phyloP scores from a whole-genome alignment of 2,113 vertebrate species.

The Pituophis catenifer region DNA sequence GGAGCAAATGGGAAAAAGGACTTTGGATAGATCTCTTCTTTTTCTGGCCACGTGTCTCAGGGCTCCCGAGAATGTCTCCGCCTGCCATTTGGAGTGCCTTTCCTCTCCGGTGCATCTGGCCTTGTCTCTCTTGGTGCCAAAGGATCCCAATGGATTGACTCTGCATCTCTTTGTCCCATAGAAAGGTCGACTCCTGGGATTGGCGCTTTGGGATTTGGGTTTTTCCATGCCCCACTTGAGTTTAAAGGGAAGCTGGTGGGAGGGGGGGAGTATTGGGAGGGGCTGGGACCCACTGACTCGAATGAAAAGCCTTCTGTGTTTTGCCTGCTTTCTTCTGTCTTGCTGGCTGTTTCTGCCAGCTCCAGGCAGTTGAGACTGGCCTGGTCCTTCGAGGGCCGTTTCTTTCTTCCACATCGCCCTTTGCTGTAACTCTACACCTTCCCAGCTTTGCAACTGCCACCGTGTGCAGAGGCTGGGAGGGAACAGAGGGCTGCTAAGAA shows the following conservation, averaged over 20 bases:
- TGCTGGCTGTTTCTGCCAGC: constrained; percentile 35
- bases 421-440: constrained; percentile 54
- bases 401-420: constrained; percentile 56
- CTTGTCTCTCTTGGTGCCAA: not conserved
- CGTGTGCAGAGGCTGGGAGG: not conserved
- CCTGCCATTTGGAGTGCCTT: not conserved
- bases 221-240: not conserved
- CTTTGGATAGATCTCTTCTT: not conserved
- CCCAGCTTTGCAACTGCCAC: not conserved
- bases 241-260: constrained; percentile 32
- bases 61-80: not conserved
- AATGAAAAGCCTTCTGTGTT: constrained; percentile 55
- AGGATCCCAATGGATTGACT: too few species aligned
- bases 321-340: constrained; percentile 58
- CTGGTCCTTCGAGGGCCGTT: constrained; percentile 59
- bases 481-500: constrained; percentile 20
- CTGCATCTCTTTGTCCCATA: not conserved
- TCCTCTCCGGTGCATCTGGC: not conserved
- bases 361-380: constrained; percentile 52
- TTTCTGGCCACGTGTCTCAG: not conserved
- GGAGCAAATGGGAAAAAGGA: not conserved
- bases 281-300: constrained; percentile 45
- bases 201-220: not conserved
- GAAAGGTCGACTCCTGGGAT: not conserved
- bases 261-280: constrained; percentile 24